Evolutionary conservation across 2,113 vertebrate species (phyloP), one percentile per base, ranked within the genome.

Genomic region (Ceyx cyanopectus): DNA sequence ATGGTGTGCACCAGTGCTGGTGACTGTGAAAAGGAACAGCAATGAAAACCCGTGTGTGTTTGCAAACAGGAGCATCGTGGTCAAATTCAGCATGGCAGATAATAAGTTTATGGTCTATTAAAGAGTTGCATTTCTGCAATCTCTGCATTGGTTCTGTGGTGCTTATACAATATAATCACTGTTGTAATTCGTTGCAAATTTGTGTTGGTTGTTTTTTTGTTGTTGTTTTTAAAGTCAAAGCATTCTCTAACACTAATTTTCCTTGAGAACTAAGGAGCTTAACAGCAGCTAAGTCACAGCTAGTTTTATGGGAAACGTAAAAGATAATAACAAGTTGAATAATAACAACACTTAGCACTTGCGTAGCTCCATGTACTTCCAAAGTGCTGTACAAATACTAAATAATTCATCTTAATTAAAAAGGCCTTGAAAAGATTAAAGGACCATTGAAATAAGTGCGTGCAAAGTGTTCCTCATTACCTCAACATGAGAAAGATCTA

Each of bases 281-380:
- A 98, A 93, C 85, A 95, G 77, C 63, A 94, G 68, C 87, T 96
- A 96, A 95, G 95, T 92, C 95, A 96, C 84, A 91, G 46, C 84
- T 77, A 95, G 86, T 87, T 96, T 98, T 97, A 97, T 91, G 89
- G 89, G 79, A 94, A 92, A 93, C 9, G 45, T 97, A 96, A 97
- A 97, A 96, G 81, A 95, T 96, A 94, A 96, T 93, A 95, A 96
- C 92, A 74, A 82, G 69, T 87, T 91, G 58, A 95, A 83, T 34
- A 87, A 75, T 26, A 86, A 73, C 12, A 76, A n/a, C 26, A 16
- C 30, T 74, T 92, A 79, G 79, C 75, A 68, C 30, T 93, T 81
- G 90, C 51, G 19, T n/a, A 94, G 73, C 9, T 76, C 24, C 32
- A 45, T 54, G 70, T 85, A 65, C 48, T 90, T 95, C 68, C 54